Conservation (phyloP, 1,140 invertebrate species). For the Drosophila pseudoananassae region DNA sequence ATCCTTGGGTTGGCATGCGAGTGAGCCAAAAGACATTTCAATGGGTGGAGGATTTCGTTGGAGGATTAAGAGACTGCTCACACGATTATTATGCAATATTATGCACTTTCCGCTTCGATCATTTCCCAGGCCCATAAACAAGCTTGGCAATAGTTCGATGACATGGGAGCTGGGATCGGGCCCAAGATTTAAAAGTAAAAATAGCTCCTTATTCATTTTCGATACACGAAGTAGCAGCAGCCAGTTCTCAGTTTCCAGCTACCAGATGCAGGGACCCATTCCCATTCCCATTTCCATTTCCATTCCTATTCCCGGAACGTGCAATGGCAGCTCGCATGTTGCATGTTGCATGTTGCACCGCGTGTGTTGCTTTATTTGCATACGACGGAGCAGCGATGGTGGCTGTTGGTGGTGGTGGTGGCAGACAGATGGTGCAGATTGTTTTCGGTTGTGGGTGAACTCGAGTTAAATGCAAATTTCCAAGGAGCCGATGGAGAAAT, state of each 20-base stretch:
- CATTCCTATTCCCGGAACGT: constrained; percentile 57
- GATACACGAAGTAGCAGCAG: constrained; percentile 52
- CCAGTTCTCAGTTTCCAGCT: constrained; percentile 1
- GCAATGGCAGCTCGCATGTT: constrained; percentile 59
- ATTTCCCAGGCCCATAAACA: constrained; percentile 48
- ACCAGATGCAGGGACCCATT: constrained; percentile 13
- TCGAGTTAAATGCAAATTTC: constrained; percentile 43
- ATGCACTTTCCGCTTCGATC: constrained; percentile 38
- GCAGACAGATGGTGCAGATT: constrained; percentile 42
- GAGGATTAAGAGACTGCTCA: constrained; percentile 48
- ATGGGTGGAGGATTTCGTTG: constrained; percentile 27
- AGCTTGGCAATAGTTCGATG: constrained; percentile 74
- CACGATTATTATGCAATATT: constrained; percentile 53
- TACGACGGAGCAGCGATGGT: constrained; percentile 48
- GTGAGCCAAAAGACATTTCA: constrained; percentile 25
- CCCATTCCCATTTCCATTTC: constrained; percentile 29
- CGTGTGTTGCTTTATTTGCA: constrained; percentile 77
- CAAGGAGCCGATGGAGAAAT: background rate
- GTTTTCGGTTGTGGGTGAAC: constrained; percentile 42
- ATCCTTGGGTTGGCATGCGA: constrained; percentile 48
- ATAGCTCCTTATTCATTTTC: constrained; percentile 83
- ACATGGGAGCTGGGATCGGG: constrained; percentile 48
- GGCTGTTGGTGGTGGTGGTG: constrained; percentile 4
- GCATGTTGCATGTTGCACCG: constrained; percentile 71
- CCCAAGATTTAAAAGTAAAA: constrained; percentile 82